Conservation (phyloP, 1,140 invertebrate genomes). For the Drosophila athabasca region DNA sequence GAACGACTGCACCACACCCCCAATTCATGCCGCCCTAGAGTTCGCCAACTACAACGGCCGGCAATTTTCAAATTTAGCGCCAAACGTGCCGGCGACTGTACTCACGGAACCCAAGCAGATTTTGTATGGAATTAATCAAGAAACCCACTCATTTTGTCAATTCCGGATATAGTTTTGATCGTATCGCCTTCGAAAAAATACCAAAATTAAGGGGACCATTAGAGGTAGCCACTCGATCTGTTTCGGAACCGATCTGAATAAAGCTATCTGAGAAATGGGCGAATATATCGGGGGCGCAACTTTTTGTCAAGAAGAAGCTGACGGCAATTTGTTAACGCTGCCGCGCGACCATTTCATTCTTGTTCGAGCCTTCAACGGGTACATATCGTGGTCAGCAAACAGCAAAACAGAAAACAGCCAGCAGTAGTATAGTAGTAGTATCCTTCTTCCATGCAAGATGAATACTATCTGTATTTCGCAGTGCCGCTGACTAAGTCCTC, state of each 20-base stretch:
- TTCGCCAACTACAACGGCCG: conserved; percentile 41
- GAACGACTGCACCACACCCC: conserved; percentile 39
- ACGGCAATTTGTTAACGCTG: conserved; percentile 51
- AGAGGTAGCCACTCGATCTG: conserved; percentile 26
- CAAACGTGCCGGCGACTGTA: conserved; percentile 74
- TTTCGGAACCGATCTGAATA: conserved; percentile 48
- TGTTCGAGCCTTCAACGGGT: conserved; percentile 80
- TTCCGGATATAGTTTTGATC: conserved; percentile 63
- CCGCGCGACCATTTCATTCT: conserved; percentile 70
- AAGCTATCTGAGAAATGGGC: conserved; percentile 27
- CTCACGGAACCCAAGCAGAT: conserved; percentile 81
- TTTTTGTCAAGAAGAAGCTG: conserved; percentile 47
- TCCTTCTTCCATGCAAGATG: conserved; percentile 1
- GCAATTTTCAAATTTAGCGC: conserved; percentile 84
- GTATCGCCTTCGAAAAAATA: conserved; percentile 21
- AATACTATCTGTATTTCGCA: conserved; percentile 33
- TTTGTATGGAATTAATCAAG: conserved; percentile 83
- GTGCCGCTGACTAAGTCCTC: conserved; percentile 13
- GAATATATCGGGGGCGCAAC: conserved; percentile 43
- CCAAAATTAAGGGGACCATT: conserved; percentile 48
- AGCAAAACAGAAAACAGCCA: conserved; percentile 40
- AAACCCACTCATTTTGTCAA: conserved; percentile 80
- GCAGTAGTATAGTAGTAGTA: conserved; percentile 14
- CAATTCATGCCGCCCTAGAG: conserved; percentile 14
- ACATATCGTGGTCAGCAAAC: conserved; percentile 80